These are phyloP conservation scores for Decapterus maruadsi DNA, from an alignment of 2,797 vertebrate genomes.

Conservation along the genomic window DNA sequence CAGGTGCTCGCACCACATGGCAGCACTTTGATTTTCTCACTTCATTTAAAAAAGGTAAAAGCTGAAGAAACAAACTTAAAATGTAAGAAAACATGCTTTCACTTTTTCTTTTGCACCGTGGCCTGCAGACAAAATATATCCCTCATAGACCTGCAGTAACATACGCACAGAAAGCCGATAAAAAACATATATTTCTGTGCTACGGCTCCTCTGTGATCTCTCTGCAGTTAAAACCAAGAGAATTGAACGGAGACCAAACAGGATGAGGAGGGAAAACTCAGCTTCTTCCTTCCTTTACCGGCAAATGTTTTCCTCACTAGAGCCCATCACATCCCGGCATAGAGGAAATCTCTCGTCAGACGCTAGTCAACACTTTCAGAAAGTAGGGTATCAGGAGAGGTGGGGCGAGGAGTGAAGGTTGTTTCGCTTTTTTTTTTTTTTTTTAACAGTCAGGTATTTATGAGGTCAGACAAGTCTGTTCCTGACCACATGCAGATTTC, in stretches of 20 bases:
- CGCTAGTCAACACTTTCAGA: conserved; percentile 55
- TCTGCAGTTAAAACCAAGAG: conserved; percentile 2
- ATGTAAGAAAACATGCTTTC: background rate
- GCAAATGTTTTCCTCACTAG: conserved; percentile 49
- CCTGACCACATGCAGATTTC: conserved; percentile 1
- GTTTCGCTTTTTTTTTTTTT: background rate
- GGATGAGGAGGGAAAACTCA: conserved; percentile 73
- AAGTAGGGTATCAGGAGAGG: conserved; percentile 15
- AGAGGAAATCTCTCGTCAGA: conserved; percentile 64
- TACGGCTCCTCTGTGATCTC: conserved; percentile 25
- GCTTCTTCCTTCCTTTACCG: conserved; percentile 70
- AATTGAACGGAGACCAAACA: conserved; percentile 63
- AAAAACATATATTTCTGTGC: background rate
- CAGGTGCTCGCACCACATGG: background rate
- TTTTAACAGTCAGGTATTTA: conserved; percentile 31
- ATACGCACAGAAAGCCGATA: background rate
- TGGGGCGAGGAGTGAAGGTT: background rate
- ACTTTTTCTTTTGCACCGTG: background rate
- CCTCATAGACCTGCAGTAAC: too few species aligned
- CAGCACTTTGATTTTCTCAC: background rate
- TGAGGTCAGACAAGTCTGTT: conserved; percentile 18
- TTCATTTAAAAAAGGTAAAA: background rate
- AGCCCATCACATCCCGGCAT: conserved; percentile 65
- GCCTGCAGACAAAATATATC: background rate
- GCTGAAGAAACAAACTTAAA: background rate